A percentile compares a stretch with the other conserved stretches of the same genome.
Conservation (phyloP, 2,888 invertebrate species). For the Diaprepes abbreviatus region DNA sequence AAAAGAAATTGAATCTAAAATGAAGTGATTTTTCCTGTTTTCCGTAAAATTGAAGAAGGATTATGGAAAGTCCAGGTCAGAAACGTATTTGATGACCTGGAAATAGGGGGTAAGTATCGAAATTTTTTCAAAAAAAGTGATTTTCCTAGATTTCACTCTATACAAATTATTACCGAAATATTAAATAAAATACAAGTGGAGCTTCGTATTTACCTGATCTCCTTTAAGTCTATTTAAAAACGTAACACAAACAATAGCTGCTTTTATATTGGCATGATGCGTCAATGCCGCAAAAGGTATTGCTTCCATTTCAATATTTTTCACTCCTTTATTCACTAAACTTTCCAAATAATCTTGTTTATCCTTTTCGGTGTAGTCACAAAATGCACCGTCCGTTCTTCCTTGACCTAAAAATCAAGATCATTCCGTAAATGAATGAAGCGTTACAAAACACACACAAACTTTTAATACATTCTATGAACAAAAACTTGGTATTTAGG, state of each 20-base stretch:
- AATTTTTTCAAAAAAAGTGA: no score
- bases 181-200: constrained; percentile 64
- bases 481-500: neutral
- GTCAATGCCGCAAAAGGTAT: constrained; percentile 94
- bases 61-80: no score
- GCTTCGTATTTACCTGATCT: constrained; percentile 81
- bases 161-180: no score
- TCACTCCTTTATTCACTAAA: constrained; percentile 83
- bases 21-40: no score
- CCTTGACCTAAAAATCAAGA: constrained; percentile 81
- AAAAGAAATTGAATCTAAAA: no score
- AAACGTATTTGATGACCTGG: no score
- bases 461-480: neutral
- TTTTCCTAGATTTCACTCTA: no score
- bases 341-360: constrained; percentile 89
- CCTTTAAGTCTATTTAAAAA: constrained; percentile 92
- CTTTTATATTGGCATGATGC: constrained; percentile 91
- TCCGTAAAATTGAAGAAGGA: no score
- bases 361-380: constrained; percentile 91
- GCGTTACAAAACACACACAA: neutral
- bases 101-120: no score
- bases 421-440: no score
- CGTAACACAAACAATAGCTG: constrained; percentile 95
- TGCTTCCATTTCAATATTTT: constrained; percentile 98
- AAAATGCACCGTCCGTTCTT: constrained; percentile 95